Evolutionary conservation across 1,140 invertebrate species (phyloP).

Genomic region (Diorhabda carinulata): DNA sequence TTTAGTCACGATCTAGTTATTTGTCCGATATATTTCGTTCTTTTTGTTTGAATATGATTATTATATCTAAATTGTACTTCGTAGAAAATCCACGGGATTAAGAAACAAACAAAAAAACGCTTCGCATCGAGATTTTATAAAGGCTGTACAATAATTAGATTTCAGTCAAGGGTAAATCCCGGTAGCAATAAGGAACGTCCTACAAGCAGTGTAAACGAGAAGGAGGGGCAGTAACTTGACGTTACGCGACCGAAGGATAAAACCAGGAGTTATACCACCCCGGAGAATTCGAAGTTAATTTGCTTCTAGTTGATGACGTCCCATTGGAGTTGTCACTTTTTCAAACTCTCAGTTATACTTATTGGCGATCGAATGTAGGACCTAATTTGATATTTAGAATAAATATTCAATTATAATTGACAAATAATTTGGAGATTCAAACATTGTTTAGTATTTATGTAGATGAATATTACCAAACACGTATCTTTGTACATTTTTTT

Average conservation of each 20-base stretch:
- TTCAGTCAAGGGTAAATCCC: conserved; percentile 17
- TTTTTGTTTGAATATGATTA: too few species aligned
- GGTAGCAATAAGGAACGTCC: conserved; percentile 5
- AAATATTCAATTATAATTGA: too few species aligned
- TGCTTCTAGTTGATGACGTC: conserved; percentile 42
- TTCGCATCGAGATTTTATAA: conserved; percentile 12
- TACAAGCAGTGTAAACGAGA: conserved; percentile 13
- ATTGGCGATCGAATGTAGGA: background rate
- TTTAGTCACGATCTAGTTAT: too few species aligned
- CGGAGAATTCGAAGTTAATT: conserved; percentile 40
- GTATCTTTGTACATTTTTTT: too few species aligned
- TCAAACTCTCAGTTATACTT: conserved; percentile 12
- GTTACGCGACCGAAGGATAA: conserved; percentile 37
- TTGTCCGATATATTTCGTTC: too few species aligned
- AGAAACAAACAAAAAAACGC: conserved; percentile 1
- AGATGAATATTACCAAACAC: too few species aligned
- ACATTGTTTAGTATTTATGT: too few species aligned
- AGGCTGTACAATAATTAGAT: conserved; percentile 18
- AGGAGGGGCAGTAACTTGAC: conserved; percentile 15
- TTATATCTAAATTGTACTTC: too few species aligned
- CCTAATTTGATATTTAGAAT: background rate
- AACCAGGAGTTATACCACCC: conserved; percentile 41
- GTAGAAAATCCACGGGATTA: background rate
- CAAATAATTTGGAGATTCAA: too few species aligned
- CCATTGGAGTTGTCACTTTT: conserved; percentile 28